Conservation (phyloP, 2,888 invertebrate species). For the Sminthurides aquaticus region DNA sequence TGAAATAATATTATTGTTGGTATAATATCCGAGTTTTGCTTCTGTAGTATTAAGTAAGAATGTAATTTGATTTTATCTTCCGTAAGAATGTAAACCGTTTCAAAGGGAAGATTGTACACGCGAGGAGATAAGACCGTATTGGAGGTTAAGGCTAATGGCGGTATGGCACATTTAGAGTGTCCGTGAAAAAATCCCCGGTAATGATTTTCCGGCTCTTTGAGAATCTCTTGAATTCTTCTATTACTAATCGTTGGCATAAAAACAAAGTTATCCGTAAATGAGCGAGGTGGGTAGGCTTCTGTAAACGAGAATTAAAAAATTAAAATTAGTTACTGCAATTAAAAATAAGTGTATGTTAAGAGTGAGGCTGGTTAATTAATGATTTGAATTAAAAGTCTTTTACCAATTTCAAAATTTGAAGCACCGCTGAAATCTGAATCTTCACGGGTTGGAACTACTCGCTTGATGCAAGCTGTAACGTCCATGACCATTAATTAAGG, state of each 20-base stretch:
- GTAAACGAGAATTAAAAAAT: neutral
- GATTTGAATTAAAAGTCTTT: too few species aligned
- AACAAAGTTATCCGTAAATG: neutral
- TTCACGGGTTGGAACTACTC: neutral
- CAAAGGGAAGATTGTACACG: constrained; percentile 5
- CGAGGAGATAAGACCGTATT: neutral
- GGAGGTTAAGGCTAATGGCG: neutral
- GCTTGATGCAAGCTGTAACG: neutral
- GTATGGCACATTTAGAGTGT: neutral
- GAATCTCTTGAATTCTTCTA: neutral
- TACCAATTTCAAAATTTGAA: neutral
- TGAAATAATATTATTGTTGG: constrained; percentile 17
- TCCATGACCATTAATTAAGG: neutral
- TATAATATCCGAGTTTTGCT: neutral
- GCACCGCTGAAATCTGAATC: neutral
- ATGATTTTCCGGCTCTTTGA: neutral
- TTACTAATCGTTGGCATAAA: neutral
- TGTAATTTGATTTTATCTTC: constrained; percentile 4
- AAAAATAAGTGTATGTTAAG: neutral
- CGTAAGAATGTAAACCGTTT: constrained; percentile 12
- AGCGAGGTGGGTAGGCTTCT: neutral
- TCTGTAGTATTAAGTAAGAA: constrained; percentile 6
- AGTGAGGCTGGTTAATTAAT: too few species aligned
- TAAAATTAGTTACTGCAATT: neutral
- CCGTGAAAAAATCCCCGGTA: neutral